Evolutionary conservation across 2,797 vertebrate genomes (phyloP).

Genomic region (Tapera naevia): DNA sequence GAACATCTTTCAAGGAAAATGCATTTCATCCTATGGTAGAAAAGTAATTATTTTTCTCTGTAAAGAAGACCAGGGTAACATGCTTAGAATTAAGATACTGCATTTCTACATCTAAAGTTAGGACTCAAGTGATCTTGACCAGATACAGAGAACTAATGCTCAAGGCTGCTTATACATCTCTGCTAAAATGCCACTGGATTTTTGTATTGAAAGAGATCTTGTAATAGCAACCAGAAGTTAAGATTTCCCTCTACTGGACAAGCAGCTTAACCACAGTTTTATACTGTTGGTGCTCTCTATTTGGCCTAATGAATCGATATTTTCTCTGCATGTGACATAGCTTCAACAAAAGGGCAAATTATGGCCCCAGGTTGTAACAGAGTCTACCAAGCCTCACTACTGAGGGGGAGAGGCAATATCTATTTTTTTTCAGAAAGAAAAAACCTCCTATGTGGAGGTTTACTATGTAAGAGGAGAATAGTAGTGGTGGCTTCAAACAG

Average conservation of each 20-base stretch:
- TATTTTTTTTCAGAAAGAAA: neutral
- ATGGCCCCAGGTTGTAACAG: neutral
- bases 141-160: neutral
- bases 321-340: neutral
- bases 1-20: neutral
- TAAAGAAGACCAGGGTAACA: neutral
- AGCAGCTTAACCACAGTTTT: neutral
- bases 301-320: fast-evolving
- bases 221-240: neutral
- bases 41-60: neutral
- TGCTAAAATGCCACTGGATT: neutral
- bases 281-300: neutral
- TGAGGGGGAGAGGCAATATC: neutral
- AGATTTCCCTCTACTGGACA: constrained; percentile 39
- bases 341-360: neutral
- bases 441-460: neutral
- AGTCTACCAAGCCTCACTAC: neutral
- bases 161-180: neutral
- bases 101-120: neutral
- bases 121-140: neutral
- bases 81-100: fast-evolving
- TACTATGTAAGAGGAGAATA: fast-evolving
- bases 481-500: neutral
- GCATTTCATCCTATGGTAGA: neutral
- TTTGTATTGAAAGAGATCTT: neutral